A percentile compares a stretch with the other conserved stretches of the same genome.
phyloP scores from a whole-genome alignment of 2,888 invertebrate species.

The Rhamnusium bicolor region DNA sequence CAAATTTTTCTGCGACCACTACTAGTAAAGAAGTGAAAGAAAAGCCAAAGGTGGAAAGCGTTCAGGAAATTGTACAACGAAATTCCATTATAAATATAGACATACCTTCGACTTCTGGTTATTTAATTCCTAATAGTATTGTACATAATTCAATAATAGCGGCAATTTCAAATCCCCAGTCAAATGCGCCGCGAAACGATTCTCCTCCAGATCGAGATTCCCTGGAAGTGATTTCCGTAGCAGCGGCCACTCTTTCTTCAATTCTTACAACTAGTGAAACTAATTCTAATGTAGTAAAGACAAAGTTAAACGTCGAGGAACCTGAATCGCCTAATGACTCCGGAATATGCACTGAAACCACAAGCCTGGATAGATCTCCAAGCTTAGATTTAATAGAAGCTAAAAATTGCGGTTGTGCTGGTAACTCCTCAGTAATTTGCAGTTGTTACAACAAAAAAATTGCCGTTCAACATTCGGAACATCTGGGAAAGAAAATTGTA shows the following conservation, averaged over 20 bases:
- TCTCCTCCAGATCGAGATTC: slow-evolving; percentile 73
- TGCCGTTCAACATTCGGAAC: slow-evolving; percentile 17
- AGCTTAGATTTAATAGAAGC: slow-evolving; percentile 72
- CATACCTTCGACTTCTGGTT: slow-evolving; percentile 79
- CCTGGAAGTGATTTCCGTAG: slow-evolving; percentile 76
- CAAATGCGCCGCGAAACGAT: slow-evolving; percentile 64
- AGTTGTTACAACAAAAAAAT: slow-evolving; percentile 33
- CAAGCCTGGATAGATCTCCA: slow-evolving; percentile 78
- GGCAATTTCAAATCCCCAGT: slow-evolving; percentile 58
- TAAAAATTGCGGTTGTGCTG: slow-evolving; percentile 43
- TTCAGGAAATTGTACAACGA: slow-evolving; percentile 56
- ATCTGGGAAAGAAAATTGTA: neutral
- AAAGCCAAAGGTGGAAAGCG: slow-evolving; percentile 18
- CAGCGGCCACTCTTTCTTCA: slow-evolving; percentile 77
- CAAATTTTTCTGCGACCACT: slow-evolving; percentile 63
- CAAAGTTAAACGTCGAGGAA: slow-evolving; percentile 62
- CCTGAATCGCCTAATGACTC: slow-evolving; percentile 75
- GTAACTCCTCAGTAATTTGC: slow-evolving; percentile 36
- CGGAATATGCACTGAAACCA: slow-evolving; percentile 83
- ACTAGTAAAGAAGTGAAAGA: slow-evolving; percentile 46
- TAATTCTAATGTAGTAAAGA: slow-evolving; percentile 66
- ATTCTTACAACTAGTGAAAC: slow-evolving; percentile 70
- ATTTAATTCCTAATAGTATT: slow-evolving; percentile 77
- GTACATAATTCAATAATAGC: slow-evolving; percentile 75
- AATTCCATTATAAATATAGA: slow-evolving; percentile 61